Conservation (phyloP, 37 sponge, comb jelly and placozoan genomes). For the Tethya wilhelma region DNA sequence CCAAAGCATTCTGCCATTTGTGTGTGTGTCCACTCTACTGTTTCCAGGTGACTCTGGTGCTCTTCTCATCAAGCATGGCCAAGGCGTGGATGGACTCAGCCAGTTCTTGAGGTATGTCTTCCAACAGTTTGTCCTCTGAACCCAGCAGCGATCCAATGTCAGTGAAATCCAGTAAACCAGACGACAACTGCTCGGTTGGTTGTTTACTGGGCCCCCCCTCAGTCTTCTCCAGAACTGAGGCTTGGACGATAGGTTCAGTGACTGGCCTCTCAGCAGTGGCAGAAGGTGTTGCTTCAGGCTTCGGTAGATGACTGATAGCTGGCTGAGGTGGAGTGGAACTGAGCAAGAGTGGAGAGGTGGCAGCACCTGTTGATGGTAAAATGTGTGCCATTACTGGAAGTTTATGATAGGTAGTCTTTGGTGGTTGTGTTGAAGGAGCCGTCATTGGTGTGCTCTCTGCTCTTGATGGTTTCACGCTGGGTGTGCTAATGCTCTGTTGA, state of each 20-base stretch:
- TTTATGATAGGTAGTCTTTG: not conserved
- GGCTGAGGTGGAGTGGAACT: not conserved
- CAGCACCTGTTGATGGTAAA: not conserved
- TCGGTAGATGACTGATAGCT: not conserved
- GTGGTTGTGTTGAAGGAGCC: not conserved
- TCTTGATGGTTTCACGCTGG: not conserved
- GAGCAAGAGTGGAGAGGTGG: not conserved
- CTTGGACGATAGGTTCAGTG: no score
- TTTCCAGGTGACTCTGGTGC: conserved; percentile 14
- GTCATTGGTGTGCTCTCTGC: no score
- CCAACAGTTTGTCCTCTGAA: conserved; percentile 20
- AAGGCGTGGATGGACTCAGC: conserved; percentile 49
- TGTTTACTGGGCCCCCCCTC: not conserved
- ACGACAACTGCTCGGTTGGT: not conserved
- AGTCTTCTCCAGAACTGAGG: no score
- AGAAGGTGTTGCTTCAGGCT: not conserved
- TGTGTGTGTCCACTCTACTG: no score
- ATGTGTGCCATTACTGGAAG: not conserved
- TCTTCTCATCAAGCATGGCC: conserved; percentile 25
- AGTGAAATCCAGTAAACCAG: not conserved
- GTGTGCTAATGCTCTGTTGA: not conserved
- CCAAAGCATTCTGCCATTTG: no score
- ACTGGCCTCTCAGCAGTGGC: not conserved
- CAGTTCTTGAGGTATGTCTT: conserved; percentile 57
- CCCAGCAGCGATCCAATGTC: conserved; percentile 15